phyloP scores from a whole-genome alignment of 64 coral and sea anemone species.

The Pocillopora verrucosa region DNA sequence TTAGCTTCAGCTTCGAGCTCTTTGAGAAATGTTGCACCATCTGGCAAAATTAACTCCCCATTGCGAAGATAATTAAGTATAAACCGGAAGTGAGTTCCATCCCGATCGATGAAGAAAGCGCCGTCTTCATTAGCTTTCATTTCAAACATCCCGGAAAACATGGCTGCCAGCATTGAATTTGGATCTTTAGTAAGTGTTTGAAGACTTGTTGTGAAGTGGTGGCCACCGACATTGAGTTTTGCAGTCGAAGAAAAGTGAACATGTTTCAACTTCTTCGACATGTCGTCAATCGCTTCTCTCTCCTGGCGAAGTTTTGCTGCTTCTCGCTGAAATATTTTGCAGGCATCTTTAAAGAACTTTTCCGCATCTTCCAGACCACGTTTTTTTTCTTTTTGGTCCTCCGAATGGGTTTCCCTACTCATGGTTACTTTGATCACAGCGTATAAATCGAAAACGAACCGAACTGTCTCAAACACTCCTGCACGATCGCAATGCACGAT shows the following conservation, averaged over 20 bases:
- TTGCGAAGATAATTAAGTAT: conserved; percentile 4
- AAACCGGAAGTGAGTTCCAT: conserved; percentile 13
- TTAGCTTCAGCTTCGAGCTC: conserved; percentile 12
- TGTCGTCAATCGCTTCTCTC: conserved; percentile 21
- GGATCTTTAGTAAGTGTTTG: conserved; percentile 37
- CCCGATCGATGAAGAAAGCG: conserved; percentile 1
- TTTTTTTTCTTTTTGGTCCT: neutral
- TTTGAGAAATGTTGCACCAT: conserved; percentile 5
- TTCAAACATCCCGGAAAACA: neutral
- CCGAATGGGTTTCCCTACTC: no score
- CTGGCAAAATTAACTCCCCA: conserved; percentile 13
- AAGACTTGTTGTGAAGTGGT: conserved; percentile 35
- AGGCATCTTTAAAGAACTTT: neutral
- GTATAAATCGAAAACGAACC: no score
- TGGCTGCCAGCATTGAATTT: neutral
- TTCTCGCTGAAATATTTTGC: conserved; percentile 13
- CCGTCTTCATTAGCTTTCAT: conserved; percentile 2
- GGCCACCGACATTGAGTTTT: conserved; percentile 40
- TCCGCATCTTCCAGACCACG: conserved; percentile 13
- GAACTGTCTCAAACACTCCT: no score
- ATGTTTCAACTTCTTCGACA: conserved; percentile 39
- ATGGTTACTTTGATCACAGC: no score
- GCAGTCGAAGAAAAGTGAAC: conserved; percentile 31
- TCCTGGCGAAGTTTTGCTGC: conserved; percentile 26
- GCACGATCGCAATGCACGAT: no score